Evolutionary conservation across 35 echinoderm and acorn worm species (phyloP).

Genomic region (Lytechinus variegatus): DNA sequence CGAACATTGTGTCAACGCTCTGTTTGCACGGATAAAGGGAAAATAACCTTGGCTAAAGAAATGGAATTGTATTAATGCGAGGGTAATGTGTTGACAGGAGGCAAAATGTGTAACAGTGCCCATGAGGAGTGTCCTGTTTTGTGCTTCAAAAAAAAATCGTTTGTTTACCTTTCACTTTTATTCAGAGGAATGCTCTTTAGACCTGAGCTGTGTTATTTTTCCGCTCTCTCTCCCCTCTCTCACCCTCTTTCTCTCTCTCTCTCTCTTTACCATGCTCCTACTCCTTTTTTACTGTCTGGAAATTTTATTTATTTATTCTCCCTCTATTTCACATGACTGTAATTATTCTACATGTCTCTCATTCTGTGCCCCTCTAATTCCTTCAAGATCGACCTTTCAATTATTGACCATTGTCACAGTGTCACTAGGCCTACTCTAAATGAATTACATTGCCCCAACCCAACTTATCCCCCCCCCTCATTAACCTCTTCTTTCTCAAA

Average conservation of each 20-base stretch:
- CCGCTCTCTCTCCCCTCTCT: background rate
- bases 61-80: background rate
- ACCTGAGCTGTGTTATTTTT: no score
- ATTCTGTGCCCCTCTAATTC: background rate
- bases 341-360: background rate
- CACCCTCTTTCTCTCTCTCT: background rate
- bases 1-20: constrained; percentile 1
- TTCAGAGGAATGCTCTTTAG: no score
- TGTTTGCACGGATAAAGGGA: background rate
- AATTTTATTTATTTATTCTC: background rate
- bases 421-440: no score
- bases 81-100: background rate
- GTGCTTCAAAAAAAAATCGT: background rate
- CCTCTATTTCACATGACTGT: background rate
- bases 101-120: background rate
- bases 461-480: background rate
- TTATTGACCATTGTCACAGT: no score
- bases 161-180: background rate
- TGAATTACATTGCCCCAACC: no score
- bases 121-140: background rate
- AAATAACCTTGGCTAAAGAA: background rate
- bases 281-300: no score
- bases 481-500: background rate
- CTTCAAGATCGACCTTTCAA: no score
- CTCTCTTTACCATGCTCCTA: background rate